These are phyloP conservation scores for Chaetodon trifascialis DNA, from an alignment of 2,113 vertebrate genomes.

Conservation along the genomic window DNA sequence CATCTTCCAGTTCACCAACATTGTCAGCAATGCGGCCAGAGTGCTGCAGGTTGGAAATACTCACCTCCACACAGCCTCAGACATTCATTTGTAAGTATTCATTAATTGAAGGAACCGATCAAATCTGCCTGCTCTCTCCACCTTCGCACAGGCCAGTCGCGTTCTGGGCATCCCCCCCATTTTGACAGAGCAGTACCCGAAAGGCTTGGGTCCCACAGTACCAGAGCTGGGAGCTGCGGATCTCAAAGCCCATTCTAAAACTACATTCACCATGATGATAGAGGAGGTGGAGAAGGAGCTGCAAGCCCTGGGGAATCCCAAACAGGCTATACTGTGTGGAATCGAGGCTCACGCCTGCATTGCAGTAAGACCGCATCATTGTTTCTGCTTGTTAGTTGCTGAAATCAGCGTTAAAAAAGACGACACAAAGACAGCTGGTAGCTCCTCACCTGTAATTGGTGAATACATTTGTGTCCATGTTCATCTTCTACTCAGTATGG, in stretches of 20 bases:
- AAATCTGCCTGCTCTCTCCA: background rate
- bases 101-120: background rate
- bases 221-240: constrained; percentile 87
- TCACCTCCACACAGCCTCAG: background rate
- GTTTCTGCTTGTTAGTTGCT: background rate
- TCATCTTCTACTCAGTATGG: too few relatives aligned
- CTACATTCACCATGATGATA: constrained; percentile 90
- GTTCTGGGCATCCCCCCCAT: constrained; percentile 85
- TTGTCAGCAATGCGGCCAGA: constrained; percentile 88
- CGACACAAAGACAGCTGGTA: background rate
- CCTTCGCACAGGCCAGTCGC: constrained; percentile 80
- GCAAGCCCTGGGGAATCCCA: constrained; percentile 78
- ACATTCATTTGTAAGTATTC: background rate
- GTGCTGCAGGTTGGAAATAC: constrained; percentile 86
- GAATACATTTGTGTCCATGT: too few relatives aligned
- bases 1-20: constrained; percentile 88
- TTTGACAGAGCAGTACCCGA: constrained; percentile 92
- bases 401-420: background rate
- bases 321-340: constrained; percentile 89
- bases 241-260: constrained; percentile 86
- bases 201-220: constrained; percentile 90
- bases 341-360: constrained; percentile 92
- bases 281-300: constrained; percentile 84
- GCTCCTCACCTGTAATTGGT: background rate
- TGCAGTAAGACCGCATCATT: constrained; percentile 78